Base-by-base conservation (phyloP, 2,113 vertebrate species). In the Saccopteryx bilineata region DNA sequence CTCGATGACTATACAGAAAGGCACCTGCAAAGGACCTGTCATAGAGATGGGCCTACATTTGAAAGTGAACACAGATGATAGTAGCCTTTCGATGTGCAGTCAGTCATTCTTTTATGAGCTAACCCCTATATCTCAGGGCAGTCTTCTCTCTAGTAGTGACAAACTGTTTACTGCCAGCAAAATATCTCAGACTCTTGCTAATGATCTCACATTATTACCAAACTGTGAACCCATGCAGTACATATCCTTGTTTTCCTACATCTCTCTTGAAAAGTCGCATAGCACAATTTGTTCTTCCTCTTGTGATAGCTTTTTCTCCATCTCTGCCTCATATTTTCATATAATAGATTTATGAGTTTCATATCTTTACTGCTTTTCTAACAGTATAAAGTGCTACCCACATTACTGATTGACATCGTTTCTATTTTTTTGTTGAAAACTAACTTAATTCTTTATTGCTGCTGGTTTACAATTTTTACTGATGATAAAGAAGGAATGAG, bases 381-480 rank as follows among this genome's bases (percentile, higher is more conserved):
- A 89, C 81, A 89, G 23, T 74, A 78, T 87, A 82, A 96, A 95
- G 33, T 79, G 28, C 65, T 94, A 90, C 87, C 61, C 74, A 87
- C 95, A 93, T 52, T 87, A 46, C 56, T 96, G 74, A 96, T 96
- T 94, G 79, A 69, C 89, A 81, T 94, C 84, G 86, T 85, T 96
- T 94, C 92, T 91, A 96, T 96, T 97, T 97, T 97, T 82, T 95
- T 94, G n/a, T 89, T 95, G 89, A 91, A 97, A 91, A n/a, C 69
- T 85, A 94, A 95, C 74, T 95, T 96, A 96, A 90, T 94, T 96
- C 69, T 91, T 96, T 84, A 94, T 86, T 94, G 94, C 69, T 91
- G 31, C 85, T 96, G 72, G 91, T 91, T 96, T 97, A 86, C 63
- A 97, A 58, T 91, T 93, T 95, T 91, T 89, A 78, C 23, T 94